Evolutionary conservation across 2,888 invertebrate genomes (phyloP).

Genomic region (Sepioteuthis lessoniana): DNA sequence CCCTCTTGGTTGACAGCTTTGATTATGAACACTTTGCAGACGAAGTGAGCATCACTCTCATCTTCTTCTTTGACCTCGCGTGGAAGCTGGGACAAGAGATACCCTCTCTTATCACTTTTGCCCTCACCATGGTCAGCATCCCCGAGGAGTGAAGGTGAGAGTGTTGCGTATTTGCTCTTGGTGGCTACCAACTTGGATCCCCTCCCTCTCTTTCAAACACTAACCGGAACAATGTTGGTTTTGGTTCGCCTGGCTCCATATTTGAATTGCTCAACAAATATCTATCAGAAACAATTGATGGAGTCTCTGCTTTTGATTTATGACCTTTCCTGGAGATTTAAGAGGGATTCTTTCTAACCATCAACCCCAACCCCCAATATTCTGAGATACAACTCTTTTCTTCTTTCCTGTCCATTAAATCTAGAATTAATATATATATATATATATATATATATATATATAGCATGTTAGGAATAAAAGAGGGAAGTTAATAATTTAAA

Average conservation of each 20-base stretch:
- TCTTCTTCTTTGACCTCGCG: slow-evolving; percentile 45
- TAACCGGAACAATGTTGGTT: not conserved
- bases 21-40: slow-evolving; percentile 40
- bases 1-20: slow-evolving; percentile 19
- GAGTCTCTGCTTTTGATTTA: not conserved
- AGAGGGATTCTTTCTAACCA: not conserved
- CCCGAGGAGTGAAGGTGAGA: slow-evolving; percentile 25
- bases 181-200: not conserved
- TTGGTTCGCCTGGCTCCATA: not conserved
- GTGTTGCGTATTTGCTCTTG: not conserved
- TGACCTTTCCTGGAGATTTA: slow-evolving; percentile 20
- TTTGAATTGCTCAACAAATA: not conserved
- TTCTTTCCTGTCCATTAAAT: not conserved
- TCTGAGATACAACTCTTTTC: not conserved
- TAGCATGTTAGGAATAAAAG: no score
- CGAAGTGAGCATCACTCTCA: slow-evolving; percentile 17
- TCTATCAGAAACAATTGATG: not conserved
- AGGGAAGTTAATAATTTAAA: no score
- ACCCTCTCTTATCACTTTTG: not conserved
- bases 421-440: no score
- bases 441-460: no score
- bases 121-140: slow-evolving; percentile 44
- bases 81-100: slow-evolving; percentile 46
- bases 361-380: not conserved
- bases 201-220: not conserved